Evolutionary conservation across 1,140 invertebrate species (phyloP).

Genomic region (Drosophila pallidifrons): DNA sequence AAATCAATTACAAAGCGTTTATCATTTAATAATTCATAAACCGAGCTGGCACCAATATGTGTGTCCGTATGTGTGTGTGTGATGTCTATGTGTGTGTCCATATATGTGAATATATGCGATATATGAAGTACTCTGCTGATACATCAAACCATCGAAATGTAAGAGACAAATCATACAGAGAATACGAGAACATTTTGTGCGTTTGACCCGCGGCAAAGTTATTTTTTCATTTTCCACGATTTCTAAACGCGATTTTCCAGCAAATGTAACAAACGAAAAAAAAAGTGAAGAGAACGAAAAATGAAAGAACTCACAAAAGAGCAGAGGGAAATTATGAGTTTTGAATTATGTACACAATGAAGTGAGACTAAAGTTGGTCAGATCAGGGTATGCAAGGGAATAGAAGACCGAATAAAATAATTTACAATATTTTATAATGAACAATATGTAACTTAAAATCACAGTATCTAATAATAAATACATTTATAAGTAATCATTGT

Average conservation of each 20-base stretch:
- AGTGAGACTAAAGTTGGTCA: constrained; percentile 7
- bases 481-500: too few species aligned
- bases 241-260: constrained; percentile 65
- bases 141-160: constrained; percentile 48
- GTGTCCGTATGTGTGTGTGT: constrained; percentile 7
- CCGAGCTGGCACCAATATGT: constrained; percentile 38
- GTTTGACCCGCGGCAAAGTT: constrained; percentile 72
- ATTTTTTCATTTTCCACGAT: constrained; percentile 81
- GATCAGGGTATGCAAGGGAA: constrained; percentile 10
- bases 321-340: constrained; percentile 44
- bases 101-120: constrained; percentile 10
- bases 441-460: too few species aligned
- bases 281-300: constrained; percentile 21
- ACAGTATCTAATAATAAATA: too few species aligned
- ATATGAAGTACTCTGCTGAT: constrained; percentile 24
- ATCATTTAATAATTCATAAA: constrained; percentile 53
- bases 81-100: neutral
- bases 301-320: constrained; percentile 21
- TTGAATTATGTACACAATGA: constrained; percentile 30
- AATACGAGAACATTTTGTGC: constrained; percentile 43
- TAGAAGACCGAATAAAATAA: too few species aligned
- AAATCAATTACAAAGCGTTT: constrained; percentile 75
- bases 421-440: too few species aligned
- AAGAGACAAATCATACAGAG: constrained; percentile 52
- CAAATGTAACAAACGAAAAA: constrained; percentile 38